Evolutionary conservation across 2,113 vertebrate genomes (phyloP).

Genomic region (crab-eating macaque (Macaca fascicularis)): DNA sequence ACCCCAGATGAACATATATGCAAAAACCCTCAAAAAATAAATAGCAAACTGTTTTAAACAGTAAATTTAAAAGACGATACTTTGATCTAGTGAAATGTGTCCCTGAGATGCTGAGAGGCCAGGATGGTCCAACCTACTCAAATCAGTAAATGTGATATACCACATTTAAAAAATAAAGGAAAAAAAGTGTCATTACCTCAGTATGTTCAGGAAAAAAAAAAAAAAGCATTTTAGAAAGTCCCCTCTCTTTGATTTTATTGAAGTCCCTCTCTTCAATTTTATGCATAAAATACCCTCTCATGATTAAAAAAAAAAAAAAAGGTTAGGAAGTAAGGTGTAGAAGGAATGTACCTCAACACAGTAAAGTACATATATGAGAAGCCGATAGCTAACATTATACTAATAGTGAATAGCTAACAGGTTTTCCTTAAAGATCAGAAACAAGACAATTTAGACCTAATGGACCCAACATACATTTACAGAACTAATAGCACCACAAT

Average conservation of each 20-base stretch:
- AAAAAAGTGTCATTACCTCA: background rate
- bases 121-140: background rate
- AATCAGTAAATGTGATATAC: background rate
- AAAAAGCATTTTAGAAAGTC: background rate
- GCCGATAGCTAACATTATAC: background rate
- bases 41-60: background rate
- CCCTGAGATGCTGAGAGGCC: background rate
- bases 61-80: background rate
- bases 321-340: background rate
- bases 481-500: background rate
- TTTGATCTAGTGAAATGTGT: background rate
- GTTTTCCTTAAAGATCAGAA: background rate
- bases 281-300: background rate
- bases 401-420: background rate
- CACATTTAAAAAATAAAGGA: background rate
- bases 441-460: background rate
- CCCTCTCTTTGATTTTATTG: too few relatives aligned
- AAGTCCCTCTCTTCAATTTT: too few relatives aligned
- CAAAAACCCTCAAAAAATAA: background rate
- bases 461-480: background rate
- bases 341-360: background rate
- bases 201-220: background rate
- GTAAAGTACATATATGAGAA: background rate
- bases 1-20: background rate
- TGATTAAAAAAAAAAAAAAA: too few relatives aligned